Percentiles rank a stretch among this genome's conserved stretches.
Conservation (phyloP, 2,113 vertebrate genomes). For the Brachypteracias leptosomus region DNA sequence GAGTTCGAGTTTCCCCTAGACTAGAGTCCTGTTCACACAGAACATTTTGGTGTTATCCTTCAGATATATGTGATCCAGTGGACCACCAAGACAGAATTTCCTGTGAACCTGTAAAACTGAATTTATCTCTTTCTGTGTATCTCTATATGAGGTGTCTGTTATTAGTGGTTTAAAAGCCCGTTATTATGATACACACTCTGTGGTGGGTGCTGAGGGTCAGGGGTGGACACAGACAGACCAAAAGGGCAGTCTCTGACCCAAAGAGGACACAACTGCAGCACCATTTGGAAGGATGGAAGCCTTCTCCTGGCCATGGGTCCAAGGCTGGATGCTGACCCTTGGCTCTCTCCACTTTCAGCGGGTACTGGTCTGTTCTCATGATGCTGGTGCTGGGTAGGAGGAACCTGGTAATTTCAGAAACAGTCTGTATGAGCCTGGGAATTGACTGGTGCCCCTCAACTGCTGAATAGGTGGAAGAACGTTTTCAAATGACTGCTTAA, state of each 20-base stretch:
- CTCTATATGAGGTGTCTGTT: background rate
- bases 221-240: background rate
- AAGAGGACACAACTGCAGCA: background rate
- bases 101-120: background rate
- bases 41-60: background rate
- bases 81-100: constrained; percentile 1
- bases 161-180: background rate
- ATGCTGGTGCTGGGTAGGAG: background rate
- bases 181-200: background rate
- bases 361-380: background rate
- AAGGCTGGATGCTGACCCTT: background rate
- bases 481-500: background rate
- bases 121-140: background rate
- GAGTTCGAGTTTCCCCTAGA: background rate
- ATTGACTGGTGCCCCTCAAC: background rate
- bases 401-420: background rate
- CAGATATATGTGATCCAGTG: constrained; percentile 6
- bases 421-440: background rate
- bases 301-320: background rate
- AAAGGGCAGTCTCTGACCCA: background rate
- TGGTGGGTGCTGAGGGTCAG: background rate
- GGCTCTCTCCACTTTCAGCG: rapidly evolving
- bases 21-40: background rate
- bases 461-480: background rate
- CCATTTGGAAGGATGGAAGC: background rate